Evolutionary conservation across 2,888 invertebrate species (phyloP).

Genomic region (Aproaerema taeniolella): DNA sequence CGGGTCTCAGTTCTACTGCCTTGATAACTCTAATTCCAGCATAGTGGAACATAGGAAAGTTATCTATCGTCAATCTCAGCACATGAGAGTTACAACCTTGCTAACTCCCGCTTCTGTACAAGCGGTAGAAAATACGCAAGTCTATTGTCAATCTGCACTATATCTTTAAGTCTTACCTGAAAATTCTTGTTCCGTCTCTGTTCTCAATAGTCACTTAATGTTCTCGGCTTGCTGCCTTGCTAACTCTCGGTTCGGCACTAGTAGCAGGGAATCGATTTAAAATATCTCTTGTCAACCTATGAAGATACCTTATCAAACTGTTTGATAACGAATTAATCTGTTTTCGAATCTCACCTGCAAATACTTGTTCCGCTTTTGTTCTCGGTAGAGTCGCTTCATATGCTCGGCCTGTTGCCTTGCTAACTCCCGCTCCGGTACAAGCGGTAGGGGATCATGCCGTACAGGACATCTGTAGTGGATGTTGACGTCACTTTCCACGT

Average conservation of each 20-base stretch:
- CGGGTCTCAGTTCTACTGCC: constrained; percentile 92
- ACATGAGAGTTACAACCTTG: no score
- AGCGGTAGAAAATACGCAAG: constrained; percentile 91
- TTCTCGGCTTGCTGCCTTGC: no score
- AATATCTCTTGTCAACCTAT: not conserved
- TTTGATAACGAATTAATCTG: not conserved
- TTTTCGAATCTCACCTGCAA: constrained; percentile 77
- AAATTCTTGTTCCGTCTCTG: no score
- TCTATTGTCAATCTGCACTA: no score
- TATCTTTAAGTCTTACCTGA: no score
- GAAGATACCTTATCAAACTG: not conserved
- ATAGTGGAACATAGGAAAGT: no score
- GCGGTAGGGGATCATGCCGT: constrained; percentile 90
- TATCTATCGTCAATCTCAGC: no score
- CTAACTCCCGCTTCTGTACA: constrained; percentile 93
- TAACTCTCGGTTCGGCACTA: no score
- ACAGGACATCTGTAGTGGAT: constrained; percentile 95
- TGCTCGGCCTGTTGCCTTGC: constrained; percentile 92
- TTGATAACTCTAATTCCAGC: no score
- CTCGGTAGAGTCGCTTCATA: constrained; percentile 93
- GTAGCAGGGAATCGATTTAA: no score
- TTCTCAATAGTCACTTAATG: no score
- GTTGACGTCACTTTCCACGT: constrained; percentile 95
- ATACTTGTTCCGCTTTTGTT: constrained; percentile 93
- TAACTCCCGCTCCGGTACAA: constrained; percentile 92